Base-by-base conservation (phyloP, 1,140 invertebrate species). In the Yoshiicerus persimilis region DNA sequence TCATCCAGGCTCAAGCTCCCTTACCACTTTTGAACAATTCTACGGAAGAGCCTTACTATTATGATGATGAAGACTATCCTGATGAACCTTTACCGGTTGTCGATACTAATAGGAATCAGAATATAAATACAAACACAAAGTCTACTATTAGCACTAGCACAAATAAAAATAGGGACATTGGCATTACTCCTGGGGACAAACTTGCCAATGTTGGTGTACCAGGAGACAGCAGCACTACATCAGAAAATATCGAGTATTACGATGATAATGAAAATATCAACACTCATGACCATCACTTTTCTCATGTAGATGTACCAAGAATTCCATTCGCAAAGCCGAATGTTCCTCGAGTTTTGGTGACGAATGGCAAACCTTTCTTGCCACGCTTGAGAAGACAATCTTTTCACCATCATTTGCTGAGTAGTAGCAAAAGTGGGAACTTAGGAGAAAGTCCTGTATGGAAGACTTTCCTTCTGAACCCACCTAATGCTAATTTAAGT, bases 251-350 rank as follows among this genome's bases (percentile, higher is more conserved):
- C 20, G 87, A 89, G 23, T 89, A 90, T 38, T 87, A 87, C 36
- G 90, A 90, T 86, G 90, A 90, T n/a, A 85, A 85, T 8, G 86
- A 88, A 25, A 85, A 66, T 27, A 83, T 90, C 8, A 89, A 89
- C 86, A 56, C 87, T 20, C 80, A 89, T 47, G 87, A 89, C 34
- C 90, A 91, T 87, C 89, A 90, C 30, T 91, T 91, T 83, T 86
- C 88, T 41, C 90, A 90, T 86, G 88, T 90, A 20, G 90, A 91
- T 38, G 90, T 91, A 23, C 90, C 90, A 75, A 64, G 90, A 32
- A 91, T 91, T 62, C 90, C 90, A n/a, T 91, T 41, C 85, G 90
- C 89, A 9, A 90, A 91, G 80, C 90, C 90, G 30, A 91, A 91
- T 85, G 88, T 89, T 9, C 89, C 90, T 25, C 56, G 90, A 39